Conservation (phyloP, 2,797 vertebrate species). For the Lithobates pipiens region DNA sequence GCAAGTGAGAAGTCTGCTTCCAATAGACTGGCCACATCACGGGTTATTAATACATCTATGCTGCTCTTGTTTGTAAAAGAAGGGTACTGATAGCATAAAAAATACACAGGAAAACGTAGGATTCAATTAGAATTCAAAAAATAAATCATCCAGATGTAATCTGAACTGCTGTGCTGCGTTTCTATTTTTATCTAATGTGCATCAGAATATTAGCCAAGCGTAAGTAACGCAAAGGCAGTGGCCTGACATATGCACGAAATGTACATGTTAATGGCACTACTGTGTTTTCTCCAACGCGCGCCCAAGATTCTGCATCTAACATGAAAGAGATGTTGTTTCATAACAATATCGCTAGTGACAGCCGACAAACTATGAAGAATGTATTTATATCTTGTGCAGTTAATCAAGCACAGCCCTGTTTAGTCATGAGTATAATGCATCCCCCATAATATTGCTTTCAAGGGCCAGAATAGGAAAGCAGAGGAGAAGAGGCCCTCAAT, state of each 20-base stretch:
- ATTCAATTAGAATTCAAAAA: not conserved
- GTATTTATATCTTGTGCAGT: conserved; percentile 19
- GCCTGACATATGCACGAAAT: not conserved
- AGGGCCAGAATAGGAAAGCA: not conserved
- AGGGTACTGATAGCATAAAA: not conserved
- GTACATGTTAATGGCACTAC: not conserved
- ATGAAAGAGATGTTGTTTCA: conserved; percentile 29
- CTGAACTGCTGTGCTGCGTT: not conserved
- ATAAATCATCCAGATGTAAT: not conserved
- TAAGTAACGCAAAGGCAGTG: conserved; percentile 1
- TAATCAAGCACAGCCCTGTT: conserved; percentile 32
- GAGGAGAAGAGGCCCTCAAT: conserved; percentile 36
- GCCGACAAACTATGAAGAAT: conserved; percentile 39
- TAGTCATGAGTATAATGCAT: conserved; percentile 22
- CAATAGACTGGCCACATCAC: not conserved
- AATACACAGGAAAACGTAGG: not conserved
- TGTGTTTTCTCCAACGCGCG: not conserved
- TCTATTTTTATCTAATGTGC: not conserved
- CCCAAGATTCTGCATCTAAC: not conserved
- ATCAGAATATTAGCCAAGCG: conserved; percentile 15
- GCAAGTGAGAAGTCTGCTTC: not conserved
- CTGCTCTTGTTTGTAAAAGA: not conserved
- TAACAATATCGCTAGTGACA: conserved; percentile 15
- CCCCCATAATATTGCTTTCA: conserved; percentile 36
- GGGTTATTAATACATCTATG: not conserved